These are phyloP conservation scores for Cyanoramphus novaezelandiae DNA, from an alignment of 2,113 vertebrate species.

Conservation along the genomic window DNA sequence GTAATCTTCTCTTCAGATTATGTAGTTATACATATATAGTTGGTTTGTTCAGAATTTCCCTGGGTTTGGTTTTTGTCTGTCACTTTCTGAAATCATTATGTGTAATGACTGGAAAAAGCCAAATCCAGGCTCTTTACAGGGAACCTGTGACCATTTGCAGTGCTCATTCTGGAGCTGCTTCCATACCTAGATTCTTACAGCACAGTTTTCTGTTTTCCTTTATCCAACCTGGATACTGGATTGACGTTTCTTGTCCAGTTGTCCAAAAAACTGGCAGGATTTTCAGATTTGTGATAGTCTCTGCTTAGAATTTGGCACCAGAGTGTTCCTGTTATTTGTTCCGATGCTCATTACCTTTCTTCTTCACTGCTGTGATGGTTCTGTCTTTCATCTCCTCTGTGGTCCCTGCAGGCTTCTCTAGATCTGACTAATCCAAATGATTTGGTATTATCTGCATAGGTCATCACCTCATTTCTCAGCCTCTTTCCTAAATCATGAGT, in stretches of 20 bases:
- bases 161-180: background rate
- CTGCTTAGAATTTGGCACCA: background rate
- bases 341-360: background rate
- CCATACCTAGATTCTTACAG: background rate
- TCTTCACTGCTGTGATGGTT: background rate
- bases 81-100: background rate
- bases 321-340: background rate
- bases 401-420: background rate
- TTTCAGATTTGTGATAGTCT: background rate
- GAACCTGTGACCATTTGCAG: background rate
- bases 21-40: background rate
- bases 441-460: background rate
- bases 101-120: background rate
- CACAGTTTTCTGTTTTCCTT: background rate
- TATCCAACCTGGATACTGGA: background rate
- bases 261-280: background rate
- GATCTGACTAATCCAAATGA: background rate
- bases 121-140: background rate
- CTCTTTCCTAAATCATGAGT: background rate
- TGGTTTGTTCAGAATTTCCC: background rate
- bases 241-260: background rate
- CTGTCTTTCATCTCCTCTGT: background rate
- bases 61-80: background rate
- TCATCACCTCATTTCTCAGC: slow-evolving; percentile 1
- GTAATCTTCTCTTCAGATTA: background rate